Evolutionary conservation across 1,140 invertebrate species (phyloP).

Genomic region (Danaus melanippus): DNA sequence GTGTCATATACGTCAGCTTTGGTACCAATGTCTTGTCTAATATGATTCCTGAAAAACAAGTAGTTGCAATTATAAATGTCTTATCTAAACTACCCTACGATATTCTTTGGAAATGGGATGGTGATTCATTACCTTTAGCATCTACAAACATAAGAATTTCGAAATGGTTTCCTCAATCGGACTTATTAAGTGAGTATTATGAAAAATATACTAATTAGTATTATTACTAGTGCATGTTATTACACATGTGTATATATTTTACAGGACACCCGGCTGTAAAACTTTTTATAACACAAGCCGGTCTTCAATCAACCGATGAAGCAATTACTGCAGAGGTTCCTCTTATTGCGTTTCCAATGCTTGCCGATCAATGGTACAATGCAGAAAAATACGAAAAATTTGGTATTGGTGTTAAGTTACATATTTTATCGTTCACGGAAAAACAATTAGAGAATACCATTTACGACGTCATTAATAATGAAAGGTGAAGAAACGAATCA

Average conservation of each 20-base stretch:
- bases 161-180: slow-evolving; percentile 72
- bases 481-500: slow-evolving; percentile 4
- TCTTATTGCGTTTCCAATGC: slow-evolving; percentile 12
- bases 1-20: slow-evolving; percentile 34
- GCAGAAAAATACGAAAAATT: slow-evolving; percentile 12
- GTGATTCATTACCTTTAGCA: slow-evolving; percentile 31
- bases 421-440: slow-evolving; percentile 7
- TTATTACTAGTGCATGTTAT: slow-evolving; percentile 3
- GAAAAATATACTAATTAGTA: neutral
- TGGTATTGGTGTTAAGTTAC: slow-evolving; percentile 5
- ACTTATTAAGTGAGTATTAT: slow-evolving; percentile 58
- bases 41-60: slow-evolving; percentile 42
- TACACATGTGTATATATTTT: slow-evolving; percentile 4
- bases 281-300: slow-evolving; percentile 18
- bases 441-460: slow-evolving; percentile 9
- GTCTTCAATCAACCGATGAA: slow-evolving; percentile 19
- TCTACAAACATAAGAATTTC: slow-evolving; percentile 39
- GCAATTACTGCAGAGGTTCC: slow-evolving; percentile 19
- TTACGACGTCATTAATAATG: slow-evolving; percentile 9
- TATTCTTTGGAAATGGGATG: slow-evolving; percentile 71
- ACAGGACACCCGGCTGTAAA: slow-evolving; percentile 17
- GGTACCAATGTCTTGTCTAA: slow-evolving; percentile 54
- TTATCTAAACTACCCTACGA: slow-evolving; percentile 63
- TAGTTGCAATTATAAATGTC: slow-evolving; percentile 50
- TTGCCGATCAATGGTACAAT: slow-evolving; percentile 20